phyloP scores from a whole-genome alignment of 2,888 invertebrate genomes.

The Tromatobia lineatoria region DNA sequence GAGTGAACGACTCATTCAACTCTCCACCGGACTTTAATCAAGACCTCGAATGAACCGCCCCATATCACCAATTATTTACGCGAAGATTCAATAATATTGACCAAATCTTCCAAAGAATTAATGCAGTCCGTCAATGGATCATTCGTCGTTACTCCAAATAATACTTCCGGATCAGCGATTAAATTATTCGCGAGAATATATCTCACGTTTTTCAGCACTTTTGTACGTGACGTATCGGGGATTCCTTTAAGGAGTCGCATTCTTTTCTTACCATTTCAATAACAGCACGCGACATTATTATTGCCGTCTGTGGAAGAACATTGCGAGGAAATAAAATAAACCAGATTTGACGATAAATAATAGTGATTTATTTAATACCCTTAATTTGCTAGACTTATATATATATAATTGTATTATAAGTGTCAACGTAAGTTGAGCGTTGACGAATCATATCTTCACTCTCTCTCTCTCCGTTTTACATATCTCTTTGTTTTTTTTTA shows the following conservation, averaged over 20 bases:
- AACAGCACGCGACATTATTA: constrained; percentile 29
- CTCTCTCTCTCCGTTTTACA: constrained; percentile 49
- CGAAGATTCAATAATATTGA: constrained; percentile 22
- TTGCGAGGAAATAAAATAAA: constrained; percentile 4
- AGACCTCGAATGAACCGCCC: not conserved
- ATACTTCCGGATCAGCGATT: not conserved
- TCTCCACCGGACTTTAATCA: constrained; percentile 28
- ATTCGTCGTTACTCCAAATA: not conserved
- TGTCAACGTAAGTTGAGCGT: constrained; percentile 2
- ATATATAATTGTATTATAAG: constrained; percentile 11
- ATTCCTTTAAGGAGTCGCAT: constrained; percentile 34
- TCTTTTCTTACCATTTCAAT: constrained; percentile 3
- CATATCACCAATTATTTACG: constrained; percentile 48
- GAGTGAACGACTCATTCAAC: constrained; percentile 32
- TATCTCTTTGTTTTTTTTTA: constrained; percentile 43
- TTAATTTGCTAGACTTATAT: constrained; percentile 62
- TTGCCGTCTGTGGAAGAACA: not conserved
- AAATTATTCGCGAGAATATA: constrained; percentile 26
- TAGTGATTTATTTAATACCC: constrained; percentile 78
- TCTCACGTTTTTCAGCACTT: constrained; percentile 13
- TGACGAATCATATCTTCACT: constrained; percentile 29
- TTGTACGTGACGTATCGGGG: constrained; percentile 44
- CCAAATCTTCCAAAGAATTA: constrained; percentile 5
- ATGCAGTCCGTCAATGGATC: not conserved
- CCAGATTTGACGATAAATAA: constrained; percentile 77